Evolutionary conservation across 2,888 invertebrate genomes (phyloP), one percentile per base, ranked within the genome.

Genomic region (Phalangium opilio): DNA sequence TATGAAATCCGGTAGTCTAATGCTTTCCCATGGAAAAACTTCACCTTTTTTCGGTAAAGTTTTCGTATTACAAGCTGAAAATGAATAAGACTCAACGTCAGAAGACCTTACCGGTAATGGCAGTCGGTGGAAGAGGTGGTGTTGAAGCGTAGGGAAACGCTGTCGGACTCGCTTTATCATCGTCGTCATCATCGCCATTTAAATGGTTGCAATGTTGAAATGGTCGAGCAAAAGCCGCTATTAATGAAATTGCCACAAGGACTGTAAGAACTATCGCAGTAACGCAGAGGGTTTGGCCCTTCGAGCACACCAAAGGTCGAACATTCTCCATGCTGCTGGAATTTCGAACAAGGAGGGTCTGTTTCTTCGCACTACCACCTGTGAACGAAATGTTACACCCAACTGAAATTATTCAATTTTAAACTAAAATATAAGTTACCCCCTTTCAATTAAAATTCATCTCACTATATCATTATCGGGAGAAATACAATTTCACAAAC

Each of bases 181-280:
- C 36, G 42, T n/a, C 49, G 41, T 73, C 72, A 60, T 73, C 72
- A 60, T 36, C 43, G n/a, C 45, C 43, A 41, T 73, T 70, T 61
- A 75, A 75, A 51, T 74, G 68, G 4, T 50, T 47, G 76, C 77
- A 61, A 75, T 75, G 64, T 78, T 80, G 54, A 76, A 60, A 81
- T 48, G 87, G 87, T 56, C 86, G 81, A 45, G 87, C 89, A 64
- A 89, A 87, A 48, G 90, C 89, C 52, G 89, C 83, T 55, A 90
- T 77, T 54, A 90, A 73, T 38, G 90, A 84, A 47, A 84, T 80
- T 14, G 59, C 46, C 3, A 66, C 47, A 33, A 65, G 53, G 34
- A 61, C 51, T 8, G 62, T 21, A 11, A 59, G 58, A 12, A 60
- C 50, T 12, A 56, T 18, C 7, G 59, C 55, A n/a, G 46, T 50